These are phyloP conservation scores for Drosophila antonietae DNA, from an alignment of 2,888 invertebrate genomes.

Conservation along the genomic window DNA sequence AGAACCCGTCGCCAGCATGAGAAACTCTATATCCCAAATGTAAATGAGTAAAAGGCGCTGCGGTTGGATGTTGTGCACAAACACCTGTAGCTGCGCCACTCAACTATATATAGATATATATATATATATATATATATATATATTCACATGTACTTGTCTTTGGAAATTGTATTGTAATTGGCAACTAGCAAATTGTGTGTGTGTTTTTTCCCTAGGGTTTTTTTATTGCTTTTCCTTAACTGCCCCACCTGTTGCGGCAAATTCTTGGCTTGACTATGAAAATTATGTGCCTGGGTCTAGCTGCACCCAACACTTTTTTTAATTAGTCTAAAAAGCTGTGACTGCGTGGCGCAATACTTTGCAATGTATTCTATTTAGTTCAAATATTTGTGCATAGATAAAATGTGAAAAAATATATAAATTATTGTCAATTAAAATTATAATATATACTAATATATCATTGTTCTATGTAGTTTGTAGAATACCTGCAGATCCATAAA, in stretches of 20 bases:
- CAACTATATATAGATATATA: background rate
- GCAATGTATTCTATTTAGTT: background rate
- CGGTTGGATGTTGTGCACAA: constrained; percentile 2
- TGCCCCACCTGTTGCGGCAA: constrained; percentile 12
- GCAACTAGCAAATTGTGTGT: background rate
- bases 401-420: background rate
- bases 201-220: background rate
- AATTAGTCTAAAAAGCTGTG: constrained; percentile 17
- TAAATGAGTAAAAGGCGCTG: constrained; percentile 5
- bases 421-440: no score
- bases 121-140: no score
- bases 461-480: no score
- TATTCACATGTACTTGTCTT: background rate
- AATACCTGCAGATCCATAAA: background rate
- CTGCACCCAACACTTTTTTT: constrained; percentile 5
- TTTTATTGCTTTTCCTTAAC: background rate
- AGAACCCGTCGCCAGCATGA: background rate
- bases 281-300: constrained; percentile 4
- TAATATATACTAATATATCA: no score
- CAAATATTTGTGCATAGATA: background rate
- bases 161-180: constrained; percentile 9
- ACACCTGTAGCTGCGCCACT: constrained; percentile 31
- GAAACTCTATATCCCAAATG: constrained; percentile 6
- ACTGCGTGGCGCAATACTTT: background rate
- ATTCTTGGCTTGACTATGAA: background rate